Evolutionary conservation across 2,797 vertebrate genomes (phyloP), one percentile per base, ranked within the genome.

Genomic region (Miichthys miiuy): DNA sequence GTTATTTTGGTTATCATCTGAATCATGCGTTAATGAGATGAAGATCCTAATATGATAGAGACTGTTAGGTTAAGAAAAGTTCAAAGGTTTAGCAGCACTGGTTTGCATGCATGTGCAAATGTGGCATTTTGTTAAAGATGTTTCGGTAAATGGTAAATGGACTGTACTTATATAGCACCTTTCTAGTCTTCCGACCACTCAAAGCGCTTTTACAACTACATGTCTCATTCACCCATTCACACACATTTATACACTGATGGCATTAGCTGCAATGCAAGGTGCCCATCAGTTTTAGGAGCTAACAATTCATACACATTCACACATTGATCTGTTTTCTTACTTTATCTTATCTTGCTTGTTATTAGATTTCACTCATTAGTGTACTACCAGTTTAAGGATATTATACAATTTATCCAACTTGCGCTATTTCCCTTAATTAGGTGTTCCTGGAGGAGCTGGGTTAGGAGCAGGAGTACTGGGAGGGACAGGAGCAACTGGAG

Each of bases 401-500:
- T 25, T 47, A 10, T 52, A 13, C 21, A 42, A 23, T 54, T 42
- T 41, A 46, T 57, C 9, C 3, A 12, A 23, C 7, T 23, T 16
- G 6, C 12, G 72, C 6, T 62, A 5, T 30, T 64, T 63, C 30
- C 18, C 17, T 66, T 13, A 2, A 42, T 17, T 18, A 79, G 83
- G 79, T 44, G 21, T 68, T 20, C 0, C 44, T 44, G 85, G 83
- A 60, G 77, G 65, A 76, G 27, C 75, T 34, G 82, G 78, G 25
- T 14, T 51, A 38, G 82, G 80, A 62, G 7, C 60, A 67, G 82
- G 84, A 55, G 75, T 52, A 38, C 30, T 38, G n/a, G 58, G 64
- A 23, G 80, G 80, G 27, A 67, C 48, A 11, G 79, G 72, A 77
- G 50, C 38, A 48, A 48, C 64, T 5, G 71, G 72, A 68, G 86